Conservation (phyloP, 1,140 invertebrate species). For the Aleiodes sp. region DNA sequence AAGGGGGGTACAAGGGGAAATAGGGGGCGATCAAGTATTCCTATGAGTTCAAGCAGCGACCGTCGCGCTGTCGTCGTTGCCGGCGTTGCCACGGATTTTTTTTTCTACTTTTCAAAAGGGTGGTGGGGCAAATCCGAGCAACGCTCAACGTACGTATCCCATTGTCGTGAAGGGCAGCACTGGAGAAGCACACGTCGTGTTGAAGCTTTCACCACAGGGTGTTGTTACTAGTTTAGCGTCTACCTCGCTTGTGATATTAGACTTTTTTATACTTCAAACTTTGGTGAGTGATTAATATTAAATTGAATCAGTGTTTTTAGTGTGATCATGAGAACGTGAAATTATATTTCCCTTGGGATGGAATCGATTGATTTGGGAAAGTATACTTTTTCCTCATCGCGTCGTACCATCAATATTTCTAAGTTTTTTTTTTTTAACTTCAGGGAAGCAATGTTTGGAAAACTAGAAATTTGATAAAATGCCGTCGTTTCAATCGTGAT, state of each 20-base stretch:
- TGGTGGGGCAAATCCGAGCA: constrained; percentile 16
- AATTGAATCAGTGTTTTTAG: no score
- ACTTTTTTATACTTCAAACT: constrained; percentile 48
- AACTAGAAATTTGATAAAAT: neutral
- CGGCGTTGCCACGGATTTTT: constrained; percentile 27
- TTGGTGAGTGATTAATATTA: constrained; percentile 51
- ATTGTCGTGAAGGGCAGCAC: constrained; percentile 60
- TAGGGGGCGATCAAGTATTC: constrained; percentile 32
- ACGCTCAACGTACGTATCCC: constrained; percentile 38
- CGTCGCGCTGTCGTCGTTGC: constrained; percentile 9
- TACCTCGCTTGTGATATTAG: constrained; percentile 58
- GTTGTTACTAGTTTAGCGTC: constrained; percentile 44
- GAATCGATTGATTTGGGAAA: constrained; percentile 7
- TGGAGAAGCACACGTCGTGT: constrained; percentile 52
- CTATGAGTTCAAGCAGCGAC: neutral
- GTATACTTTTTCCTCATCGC: constrained; percentile 25
- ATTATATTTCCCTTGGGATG: no score
- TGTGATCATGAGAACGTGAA: no score
- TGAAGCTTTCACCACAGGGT: constrained; percentile 38
- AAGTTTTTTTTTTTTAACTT: neutral
- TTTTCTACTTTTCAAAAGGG: neutral
- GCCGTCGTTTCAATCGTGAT: no score
- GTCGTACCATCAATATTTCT: neutral
- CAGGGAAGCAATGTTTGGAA: neutral
- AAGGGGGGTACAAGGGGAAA: neutral